Percentiles rank a stretch among this genome's conserved stretches.
phyloP scores from a whole-genome alignment of 2,797 vertebrate species.

The Nasua narica region DNA sequence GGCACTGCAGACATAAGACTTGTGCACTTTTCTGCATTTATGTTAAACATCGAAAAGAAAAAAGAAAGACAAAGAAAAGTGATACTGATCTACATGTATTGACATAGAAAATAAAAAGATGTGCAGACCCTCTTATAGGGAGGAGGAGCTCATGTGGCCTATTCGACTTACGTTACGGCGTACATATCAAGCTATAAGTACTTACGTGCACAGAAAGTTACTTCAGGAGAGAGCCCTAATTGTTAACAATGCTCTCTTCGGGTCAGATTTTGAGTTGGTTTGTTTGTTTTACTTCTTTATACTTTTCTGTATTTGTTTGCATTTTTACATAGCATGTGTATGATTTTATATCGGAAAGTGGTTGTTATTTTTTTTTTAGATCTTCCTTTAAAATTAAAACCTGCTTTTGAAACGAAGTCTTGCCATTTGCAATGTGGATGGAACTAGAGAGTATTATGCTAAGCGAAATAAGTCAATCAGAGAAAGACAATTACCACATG shows the following conservation, averaged over 20 bases:
- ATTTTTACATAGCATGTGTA: background rate
- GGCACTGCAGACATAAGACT: background rate
- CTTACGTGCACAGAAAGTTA: background rate
- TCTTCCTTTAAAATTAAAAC: background rate
- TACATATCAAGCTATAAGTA: background rate
- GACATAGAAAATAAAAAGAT: background rate
- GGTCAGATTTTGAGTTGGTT: background rate
- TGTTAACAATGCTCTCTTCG: background rate
- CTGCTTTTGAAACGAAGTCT: background rate
- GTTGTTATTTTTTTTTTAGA: background rate
- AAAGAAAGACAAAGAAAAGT: background rate
- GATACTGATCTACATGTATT: background rate
- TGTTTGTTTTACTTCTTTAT: background rate
- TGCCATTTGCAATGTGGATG: too few species aligned
- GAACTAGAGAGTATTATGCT: too few species aligned
- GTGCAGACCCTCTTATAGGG: background rate
- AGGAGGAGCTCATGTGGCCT: background rate
- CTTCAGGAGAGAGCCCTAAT: background rate
- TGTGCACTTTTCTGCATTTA: background rate
- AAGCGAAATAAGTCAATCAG: too few species aligned
- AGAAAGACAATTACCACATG: too few species aligned
- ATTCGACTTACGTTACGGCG: background rate
- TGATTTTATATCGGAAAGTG: background rate
- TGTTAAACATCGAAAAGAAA: background rate
- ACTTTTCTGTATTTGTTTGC: background rate